These are phyloP conservation scores for Mergus octosetaceus DNA, from an alignment of 2,797 vertebrate species.

Conservation along the genomic window DNA sequence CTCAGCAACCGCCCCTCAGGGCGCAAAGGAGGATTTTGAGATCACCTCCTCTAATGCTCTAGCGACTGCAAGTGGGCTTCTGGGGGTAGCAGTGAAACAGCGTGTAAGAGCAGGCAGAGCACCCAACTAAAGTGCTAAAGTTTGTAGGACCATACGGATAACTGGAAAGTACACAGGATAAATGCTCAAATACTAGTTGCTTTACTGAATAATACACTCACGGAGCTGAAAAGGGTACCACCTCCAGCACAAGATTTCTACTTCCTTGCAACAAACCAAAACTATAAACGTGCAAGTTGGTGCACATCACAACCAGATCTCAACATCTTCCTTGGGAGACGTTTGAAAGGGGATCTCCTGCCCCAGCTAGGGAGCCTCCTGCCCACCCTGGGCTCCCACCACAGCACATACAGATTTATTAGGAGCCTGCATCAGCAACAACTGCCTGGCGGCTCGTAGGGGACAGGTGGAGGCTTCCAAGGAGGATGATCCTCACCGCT, in stretches of 20 bases:
- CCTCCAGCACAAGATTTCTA: neutral
- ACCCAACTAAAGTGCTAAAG: neutral
- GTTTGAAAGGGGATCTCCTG: neutral
- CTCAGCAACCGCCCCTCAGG: neutral
- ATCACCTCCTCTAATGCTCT: neutral
- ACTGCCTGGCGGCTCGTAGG: neutral
- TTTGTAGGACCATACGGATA: neutral
- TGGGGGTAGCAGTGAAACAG: neutral
- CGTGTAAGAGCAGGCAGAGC: neutral
- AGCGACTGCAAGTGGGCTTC: neutral
- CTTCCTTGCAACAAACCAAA: neutral
- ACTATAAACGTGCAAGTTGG: fast-evolving
- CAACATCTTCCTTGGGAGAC: neutral
- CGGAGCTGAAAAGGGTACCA: neutral
- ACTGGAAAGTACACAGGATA: neutral
- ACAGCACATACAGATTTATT: fast-evolving
- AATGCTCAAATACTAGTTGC: neutral
- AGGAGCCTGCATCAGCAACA: neutral
- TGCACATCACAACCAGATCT: neutral
- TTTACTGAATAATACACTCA: neutral
- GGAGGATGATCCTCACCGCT: neutral
- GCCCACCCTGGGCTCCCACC: neutral
- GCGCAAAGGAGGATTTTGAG: neutral
- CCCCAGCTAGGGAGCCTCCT: neutral
- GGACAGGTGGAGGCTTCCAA: neutral